Evolutionary conservation across 2,888 invertebrate genomes (phyloP), one percentile per base, ranked within the genome.

Genomic region (Osedax frankpressi): DNA sequence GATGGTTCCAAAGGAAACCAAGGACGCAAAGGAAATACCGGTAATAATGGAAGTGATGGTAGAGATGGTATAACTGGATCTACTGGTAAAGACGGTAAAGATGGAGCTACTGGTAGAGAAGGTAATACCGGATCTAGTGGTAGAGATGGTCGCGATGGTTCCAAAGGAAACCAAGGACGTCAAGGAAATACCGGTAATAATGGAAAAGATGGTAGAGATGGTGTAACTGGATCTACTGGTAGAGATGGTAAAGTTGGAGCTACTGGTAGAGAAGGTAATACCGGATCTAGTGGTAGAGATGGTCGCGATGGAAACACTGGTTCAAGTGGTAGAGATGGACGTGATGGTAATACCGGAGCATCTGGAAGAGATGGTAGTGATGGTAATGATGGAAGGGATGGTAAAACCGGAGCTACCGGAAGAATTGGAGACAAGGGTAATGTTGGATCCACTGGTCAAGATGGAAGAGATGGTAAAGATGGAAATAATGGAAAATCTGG

Each of bases 401-500:
- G 69, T 30, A 69, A 30, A 28, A 28, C 27, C 19, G 69, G 69
- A 28, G 11, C 11, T n/a, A 69, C 69, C 2, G 69, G 69, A 28
- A 11, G 14, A 3, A 69, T 30, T 1, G 69, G 69, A 69, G 28
- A 28, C 27, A 28, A 28, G 2, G 69, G 69, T 28, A 69, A 0
- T 30, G 24, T 25, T 14, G 69, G 69, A 69, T 6, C 27, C n/a
- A 28, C 29, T 2, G 69, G 69, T 28, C 27, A n/a, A 1, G 29
- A 28, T 14, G 69, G 69, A 69, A n/a, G 29, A 14, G 25, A 28
- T 69, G 69, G 69, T 1, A 24, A 2, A 69, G 28, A n/a, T 28
- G 69, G 69, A 19, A 69, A 30, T 28, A 30, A 69, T 69, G 69
- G 69, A 28, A 28, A 30, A 19, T 28, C 69, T 28, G 69, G 69